phyloP scores from a whole-genome alignment of 2,797 vertebrate genomes.

The Chiroxiphia lanceolata region DNA sequence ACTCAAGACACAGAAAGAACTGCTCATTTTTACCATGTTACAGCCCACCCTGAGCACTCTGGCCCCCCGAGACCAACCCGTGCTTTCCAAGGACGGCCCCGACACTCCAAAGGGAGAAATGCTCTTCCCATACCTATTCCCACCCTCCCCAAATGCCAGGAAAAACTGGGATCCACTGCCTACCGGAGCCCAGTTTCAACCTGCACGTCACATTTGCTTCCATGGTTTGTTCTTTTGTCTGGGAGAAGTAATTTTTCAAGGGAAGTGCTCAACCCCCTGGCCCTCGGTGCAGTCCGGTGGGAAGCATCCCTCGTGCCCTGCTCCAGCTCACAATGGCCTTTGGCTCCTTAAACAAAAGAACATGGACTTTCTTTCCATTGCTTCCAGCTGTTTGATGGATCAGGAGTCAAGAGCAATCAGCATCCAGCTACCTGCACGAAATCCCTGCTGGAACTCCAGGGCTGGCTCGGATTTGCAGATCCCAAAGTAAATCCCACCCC shows the following conservation, averaged over 20 bases:
- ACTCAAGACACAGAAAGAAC: neutral
- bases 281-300: conserved; percentile 21
- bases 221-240: conserved; percentile 55
- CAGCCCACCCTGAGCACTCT: neutral
- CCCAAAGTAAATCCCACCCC: neutral
- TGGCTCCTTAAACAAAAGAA: conserved; percentile 75
- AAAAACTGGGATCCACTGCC: conserved; percentile 45
- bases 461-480: conserved; percentile 9
- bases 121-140: conserved; percentile 49
- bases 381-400: conserved; percentile 73
- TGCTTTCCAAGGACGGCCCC: conserved; percentile 16
- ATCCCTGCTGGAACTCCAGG: conserved; percentile 18
- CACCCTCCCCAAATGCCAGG: conserved; percentile 49
- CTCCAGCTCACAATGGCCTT: conserved; percentile 69
- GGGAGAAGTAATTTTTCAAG: conserved; percentile 69
- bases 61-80: neutral
- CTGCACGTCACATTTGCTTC: neutral
- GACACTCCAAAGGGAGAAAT: conserved; percentile 33
- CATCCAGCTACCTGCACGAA: conserved; percentile 70
- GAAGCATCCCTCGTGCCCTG: conserved; percentile 55
- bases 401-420: conserved; percentile 61
- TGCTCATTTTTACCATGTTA: neutral
- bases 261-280: conserved; percentile 57
- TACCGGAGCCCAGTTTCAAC: conserved; percentile 53
- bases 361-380: conserved; percentile 63